Conservation (phyloP, 1,140 invertebrate genomes). For the Campoletis sonorensis region DNA sequence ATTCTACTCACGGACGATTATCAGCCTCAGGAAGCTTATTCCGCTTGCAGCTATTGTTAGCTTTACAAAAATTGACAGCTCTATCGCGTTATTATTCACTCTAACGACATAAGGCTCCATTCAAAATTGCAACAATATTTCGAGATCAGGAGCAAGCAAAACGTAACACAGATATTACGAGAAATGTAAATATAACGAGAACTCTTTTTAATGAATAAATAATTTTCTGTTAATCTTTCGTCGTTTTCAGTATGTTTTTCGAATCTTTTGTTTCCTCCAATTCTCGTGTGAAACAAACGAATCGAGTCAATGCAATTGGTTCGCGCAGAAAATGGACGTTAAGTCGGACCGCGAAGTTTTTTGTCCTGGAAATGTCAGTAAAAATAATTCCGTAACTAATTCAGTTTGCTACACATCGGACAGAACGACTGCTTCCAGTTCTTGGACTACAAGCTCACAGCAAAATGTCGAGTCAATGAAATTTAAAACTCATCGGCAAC, state of each 20-base stretch:
- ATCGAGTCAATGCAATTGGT: neutral
- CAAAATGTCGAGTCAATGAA: neutral
- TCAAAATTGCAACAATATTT: neutral
- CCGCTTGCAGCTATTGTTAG: constrained; percentile 66
- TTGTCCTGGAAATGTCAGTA: neutral
- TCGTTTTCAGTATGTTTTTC: neutral
- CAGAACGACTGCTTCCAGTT: neutral
- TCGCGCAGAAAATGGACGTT: neutral
- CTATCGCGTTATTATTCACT: constrained; percentile 31
- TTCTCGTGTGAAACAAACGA: neutral
- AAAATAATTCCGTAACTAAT: neutral
- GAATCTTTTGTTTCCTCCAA: neutral
- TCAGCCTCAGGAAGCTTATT: constrained; percentile 55
- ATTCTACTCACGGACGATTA: constrained; percentile 65
- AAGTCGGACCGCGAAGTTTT: neutral
- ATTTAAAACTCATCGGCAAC: neutral
- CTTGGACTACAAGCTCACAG: neutral
- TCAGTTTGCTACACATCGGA: neutral
- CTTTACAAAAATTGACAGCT: constrained; percentile 33
- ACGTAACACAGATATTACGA: constrained; percentile 13
- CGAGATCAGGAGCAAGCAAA: neutral
- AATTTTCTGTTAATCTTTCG: constrained; percentile 22
- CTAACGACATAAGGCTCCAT: neutral
- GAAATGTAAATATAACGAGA: constrained; percentile 19
- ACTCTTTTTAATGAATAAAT: constrained; percentile 24